A percentile compares a stretch with the other conserved stretches of the same genome.
Evolutionary conservation across 2,888 invertebrate genomes (phyloP).

Genomic region (Congeria kusceri): DNA sequence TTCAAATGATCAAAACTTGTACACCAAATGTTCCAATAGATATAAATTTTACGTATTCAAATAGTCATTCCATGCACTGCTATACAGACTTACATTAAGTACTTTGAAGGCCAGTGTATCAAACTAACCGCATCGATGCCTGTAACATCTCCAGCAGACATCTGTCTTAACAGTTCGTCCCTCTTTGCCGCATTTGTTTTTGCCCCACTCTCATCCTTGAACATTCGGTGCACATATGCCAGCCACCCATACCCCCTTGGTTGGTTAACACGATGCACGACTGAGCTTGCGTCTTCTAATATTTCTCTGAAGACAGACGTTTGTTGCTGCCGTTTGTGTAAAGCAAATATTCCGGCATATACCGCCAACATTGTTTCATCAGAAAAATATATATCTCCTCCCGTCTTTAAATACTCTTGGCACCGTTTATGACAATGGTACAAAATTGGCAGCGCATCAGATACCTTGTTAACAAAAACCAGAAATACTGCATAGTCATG

Average conservation of each 20-base stretch:
- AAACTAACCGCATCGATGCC: too few relatives aligned
- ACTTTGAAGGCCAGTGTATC: too few relatives aligned
- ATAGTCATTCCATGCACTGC: too few relatives aligned
- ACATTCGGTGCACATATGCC: neutral
- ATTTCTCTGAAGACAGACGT: neutral
- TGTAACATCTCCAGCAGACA: too few relatives aligned
- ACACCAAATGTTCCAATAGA: too few relatives aligned
- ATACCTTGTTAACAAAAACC: constrained; percentile 33
- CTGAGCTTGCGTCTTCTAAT: neutral
- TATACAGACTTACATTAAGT: too few relatives aligned
- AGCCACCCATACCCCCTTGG: neutral
- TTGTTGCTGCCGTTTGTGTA: neutral
- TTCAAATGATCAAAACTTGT: too few relatives aligned
- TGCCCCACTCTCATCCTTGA: too few relatives aligned
- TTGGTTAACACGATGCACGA: neutral
- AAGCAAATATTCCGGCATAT: neutral
- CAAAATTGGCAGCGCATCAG: constrained; percentile 37
- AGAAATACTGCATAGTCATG: constrained; percentile 54
- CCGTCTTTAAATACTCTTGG: neutral
- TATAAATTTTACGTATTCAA: too few relatives aligned
- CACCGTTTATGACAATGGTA: constrained; percentile 37
- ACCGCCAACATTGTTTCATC: neutral
- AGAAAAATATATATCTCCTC: neutral
- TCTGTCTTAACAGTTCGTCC: too few relatives aligned
- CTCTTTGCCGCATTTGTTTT: too few relatives aligned